A percentile compares a stretch with the other conserved stretches of the same genome.
Evolutionary conservation across 2,113 vertebrate genomes (phyloP).

Genomic region (Pelmatolapia mariae): DNA sequence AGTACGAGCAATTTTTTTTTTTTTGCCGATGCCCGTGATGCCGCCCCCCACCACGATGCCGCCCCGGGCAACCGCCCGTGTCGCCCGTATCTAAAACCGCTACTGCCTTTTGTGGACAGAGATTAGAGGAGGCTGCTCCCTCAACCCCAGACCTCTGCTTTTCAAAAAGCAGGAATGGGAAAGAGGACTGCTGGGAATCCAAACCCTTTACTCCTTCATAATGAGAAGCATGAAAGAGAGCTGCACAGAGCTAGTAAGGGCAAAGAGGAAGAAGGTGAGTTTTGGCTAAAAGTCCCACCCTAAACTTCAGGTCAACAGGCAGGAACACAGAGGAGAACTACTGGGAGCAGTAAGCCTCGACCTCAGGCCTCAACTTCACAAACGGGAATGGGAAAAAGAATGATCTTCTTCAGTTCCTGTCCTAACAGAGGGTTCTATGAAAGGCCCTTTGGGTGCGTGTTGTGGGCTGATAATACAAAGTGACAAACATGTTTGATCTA

Average conservation of each 20-base stretch:
- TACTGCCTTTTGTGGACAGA: not conserved
- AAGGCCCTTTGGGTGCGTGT: not conserved
- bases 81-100: no score
- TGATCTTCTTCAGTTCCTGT: not conserved
- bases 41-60: no score
- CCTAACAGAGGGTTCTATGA: rapidly evolving
- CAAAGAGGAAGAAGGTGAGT: not conserved
- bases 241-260: not conserved
- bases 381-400: not conserved
- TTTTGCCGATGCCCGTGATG: no score
- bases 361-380: not conserved
- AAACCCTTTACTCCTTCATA: not conserved
- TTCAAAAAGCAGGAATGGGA: not conserved
- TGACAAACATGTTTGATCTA: not conserved
- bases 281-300: not conserved
- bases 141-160: not conserved
- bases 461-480: not conserved
- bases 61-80: no score
- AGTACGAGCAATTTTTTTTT: no score
- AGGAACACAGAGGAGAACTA: not conserved
- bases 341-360: not conserved
- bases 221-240: not conserved
- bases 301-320: not conserved
- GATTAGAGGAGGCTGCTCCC: not conserved
- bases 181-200: not conserved